Conservation (phyloP, 2,888 invertebrate genomes). For the Melanotus villosus region DNA sequence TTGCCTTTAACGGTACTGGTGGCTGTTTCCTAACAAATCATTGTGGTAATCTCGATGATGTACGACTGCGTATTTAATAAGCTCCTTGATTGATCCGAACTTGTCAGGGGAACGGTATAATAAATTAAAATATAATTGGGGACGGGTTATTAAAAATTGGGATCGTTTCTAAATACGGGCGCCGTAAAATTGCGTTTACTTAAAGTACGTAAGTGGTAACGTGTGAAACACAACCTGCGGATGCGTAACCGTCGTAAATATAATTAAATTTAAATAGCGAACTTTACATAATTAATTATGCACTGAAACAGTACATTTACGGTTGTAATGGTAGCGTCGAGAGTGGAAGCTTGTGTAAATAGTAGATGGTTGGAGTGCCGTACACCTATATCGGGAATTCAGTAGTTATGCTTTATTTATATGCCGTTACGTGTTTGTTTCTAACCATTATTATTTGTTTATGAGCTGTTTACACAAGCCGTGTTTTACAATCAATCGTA, state of each 20-base stretch:
- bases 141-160: neutral
- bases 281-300: constrained; percentile 25
- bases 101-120: neutral
- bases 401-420: constrained; percentile 50
- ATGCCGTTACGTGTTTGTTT: constrained; percentile 48
- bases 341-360: constrained; percentile 20
- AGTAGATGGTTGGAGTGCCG: constrained; percentile 18
- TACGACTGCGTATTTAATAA: neutral
- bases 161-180: neutral
- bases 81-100: neutral
- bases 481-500: constrained; percentile 50
- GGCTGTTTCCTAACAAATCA: constrained; percentile 7
- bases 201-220: neutral
- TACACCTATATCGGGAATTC: constrained; percentile 44
- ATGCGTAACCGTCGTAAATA: constrained; percentile 22
- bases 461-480: constrained; percentile 47
- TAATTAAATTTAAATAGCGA: constrained; percentile 24
- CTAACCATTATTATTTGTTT: constrained; percentile 50
- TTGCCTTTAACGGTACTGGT: neutral
- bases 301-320: constrained; percentile 21
- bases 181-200: no score
- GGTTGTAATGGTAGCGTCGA: constrained; percentile 16
- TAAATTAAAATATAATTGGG: neutral
- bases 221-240: constrained; percentile 16
- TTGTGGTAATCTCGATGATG: neutral